phyloP scores from a whole-genome alignment of 23 tunicate species.

The Aplidium turbinatum region DNA sequence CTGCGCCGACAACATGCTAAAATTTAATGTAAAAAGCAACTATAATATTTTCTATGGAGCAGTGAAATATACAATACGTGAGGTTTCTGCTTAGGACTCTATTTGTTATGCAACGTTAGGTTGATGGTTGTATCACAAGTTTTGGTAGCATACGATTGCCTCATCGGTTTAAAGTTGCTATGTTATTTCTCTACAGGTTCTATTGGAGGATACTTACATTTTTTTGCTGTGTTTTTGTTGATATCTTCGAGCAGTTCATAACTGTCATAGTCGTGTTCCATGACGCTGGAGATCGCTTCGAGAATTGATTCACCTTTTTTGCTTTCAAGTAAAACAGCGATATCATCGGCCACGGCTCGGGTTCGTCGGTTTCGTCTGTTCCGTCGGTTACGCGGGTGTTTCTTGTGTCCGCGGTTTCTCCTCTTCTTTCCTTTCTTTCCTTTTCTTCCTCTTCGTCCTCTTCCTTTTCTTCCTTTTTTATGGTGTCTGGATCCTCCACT shows the following conservation, averaged over 20 bases:
- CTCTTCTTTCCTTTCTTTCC: no score
- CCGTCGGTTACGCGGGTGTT: not conserved
- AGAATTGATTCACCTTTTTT: not conserved
- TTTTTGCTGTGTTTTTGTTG: not conserved
- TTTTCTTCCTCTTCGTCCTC: constrained; percentile 2
- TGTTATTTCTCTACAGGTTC: not conserved
- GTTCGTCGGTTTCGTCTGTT: not conserved
- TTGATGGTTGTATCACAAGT: no score
- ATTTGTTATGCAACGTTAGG: no score
- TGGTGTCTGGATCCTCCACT: no score
- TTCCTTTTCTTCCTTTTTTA: no score
- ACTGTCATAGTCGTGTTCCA: not conserved
- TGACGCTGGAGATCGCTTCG: not conserved
- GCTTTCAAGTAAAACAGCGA: constrained; percentile 4
- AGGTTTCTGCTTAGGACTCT: no score
- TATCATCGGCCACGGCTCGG: not conserved
- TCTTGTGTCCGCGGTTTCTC: not conserved
- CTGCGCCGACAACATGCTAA: no score
- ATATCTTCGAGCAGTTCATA: not conserved
- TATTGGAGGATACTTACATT: not conserved
- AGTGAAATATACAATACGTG: no score
- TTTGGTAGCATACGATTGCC: no score
- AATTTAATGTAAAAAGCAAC: no score
- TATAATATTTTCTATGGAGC: no score
- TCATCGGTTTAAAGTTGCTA: not conserved